These are phyloP conservation scores for Drosophila sturtevanti DNA, from an alignment of 1,140 invertebrate species.

Conservation along the genomic window DNA sequence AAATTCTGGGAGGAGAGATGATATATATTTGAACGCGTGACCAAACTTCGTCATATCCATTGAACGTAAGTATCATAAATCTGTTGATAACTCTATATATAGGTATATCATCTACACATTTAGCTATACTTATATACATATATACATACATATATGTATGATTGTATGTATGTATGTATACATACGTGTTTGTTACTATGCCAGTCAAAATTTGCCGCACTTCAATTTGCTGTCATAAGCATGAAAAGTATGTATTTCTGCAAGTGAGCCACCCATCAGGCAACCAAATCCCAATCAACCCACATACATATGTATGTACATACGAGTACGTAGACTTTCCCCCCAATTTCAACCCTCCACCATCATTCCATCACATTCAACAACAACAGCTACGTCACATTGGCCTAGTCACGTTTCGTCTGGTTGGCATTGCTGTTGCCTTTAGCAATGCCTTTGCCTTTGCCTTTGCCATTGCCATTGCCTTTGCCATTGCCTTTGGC, in stretches of 20 bases:
- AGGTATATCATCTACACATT: neutral
- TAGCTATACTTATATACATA: neutral
- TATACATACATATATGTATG: neutral
- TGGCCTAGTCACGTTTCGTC: conserved; percentile 70
- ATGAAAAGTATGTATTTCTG: conserved; percentile 35
- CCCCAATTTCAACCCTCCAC: too few species aligned
- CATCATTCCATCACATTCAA: conserved; percentile 14
- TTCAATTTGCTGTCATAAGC: conserved; percentile 63
- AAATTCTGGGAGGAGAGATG: neutral
- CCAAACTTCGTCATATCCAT: conserved; percentile 14
- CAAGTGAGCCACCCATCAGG: neutral
- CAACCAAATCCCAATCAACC: conserved; percentile 24
- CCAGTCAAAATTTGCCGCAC: conserved; percentile 27
- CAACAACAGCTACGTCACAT: conserved; percentile 34
- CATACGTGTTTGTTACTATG: conserved; percentile 1
- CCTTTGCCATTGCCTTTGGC: conserved; percentile 21
- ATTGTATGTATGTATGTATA: conserved; percentile 9
- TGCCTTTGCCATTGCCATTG: too few species aligned
- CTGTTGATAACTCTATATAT: neutral
- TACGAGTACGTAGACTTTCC: too few species aligned
- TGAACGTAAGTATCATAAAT: too few species aligned
- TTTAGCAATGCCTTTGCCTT: too few species aligned
- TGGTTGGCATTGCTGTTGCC: conserved; percentile 22
- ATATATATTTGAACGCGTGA: conserved; percentile 16
- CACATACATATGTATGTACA: too few species aligned